A percentile compares a stretch with the other conserved stretches of the same genome.
Conservation (phyloP, 2,113 vertebrate genomes). For the Conger conger region DNA sequence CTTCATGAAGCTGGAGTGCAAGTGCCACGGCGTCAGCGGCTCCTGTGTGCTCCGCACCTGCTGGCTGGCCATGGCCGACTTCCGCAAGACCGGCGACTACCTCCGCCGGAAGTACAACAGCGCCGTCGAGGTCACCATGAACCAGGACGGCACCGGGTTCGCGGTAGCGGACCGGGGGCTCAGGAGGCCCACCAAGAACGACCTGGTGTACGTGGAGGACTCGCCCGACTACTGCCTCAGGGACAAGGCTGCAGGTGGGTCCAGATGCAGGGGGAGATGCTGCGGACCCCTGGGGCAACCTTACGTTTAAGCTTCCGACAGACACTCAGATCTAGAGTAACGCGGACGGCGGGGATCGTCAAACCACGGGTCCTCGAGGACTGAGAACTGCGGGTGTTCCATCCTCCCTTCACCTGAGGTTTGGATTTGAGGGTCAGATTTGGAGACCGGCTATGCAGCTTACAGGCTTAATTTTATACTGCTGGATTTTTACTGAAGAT, state of each 20-base stretch:
- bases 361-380: too few relatives aligned
- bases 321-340: background rate
- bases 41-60: slow-evolving; percentile 96
- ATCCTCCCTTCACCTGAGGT: too few relatives aligned
- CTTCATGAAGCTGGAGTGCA: slow-evolving; percentile 98
- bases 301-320: background rate
- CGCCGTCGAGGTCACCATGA: slow-evolving; percentile 94
- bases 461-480: background rate
- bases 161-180: slow-evolving; percentile 86
- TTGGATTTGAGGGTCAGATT: too few relatives aligned
- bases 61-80: slow-evolving; percentile 94
- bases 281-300: background rate
- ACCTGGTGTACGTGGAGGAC: slow-evolving; percentile 94
- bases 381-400: too few relatives aligned
- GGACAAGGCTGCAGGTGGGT: slow-evolving; percentile 89
- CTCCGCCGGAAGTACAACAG: slow-evolving; percentile 90
- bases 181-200: slow-evolving; percentile 85
- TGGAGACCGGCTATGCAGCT: background rate
- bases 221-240: slow-evolving; percentile 95
- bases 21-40: slow-evolving; percentile 96
- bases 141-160: slow-evolving; percentile 93
- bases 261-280: background rate
- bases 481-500: too few relatives aligned
- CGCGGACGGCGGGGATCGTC: too few relatives aligned
- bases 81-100: slow-evolving; percentile 91